phyloP scores from a whole-genome alignment of 2,797 vertebrate species.

The Jordanella pulchra region DNA sequence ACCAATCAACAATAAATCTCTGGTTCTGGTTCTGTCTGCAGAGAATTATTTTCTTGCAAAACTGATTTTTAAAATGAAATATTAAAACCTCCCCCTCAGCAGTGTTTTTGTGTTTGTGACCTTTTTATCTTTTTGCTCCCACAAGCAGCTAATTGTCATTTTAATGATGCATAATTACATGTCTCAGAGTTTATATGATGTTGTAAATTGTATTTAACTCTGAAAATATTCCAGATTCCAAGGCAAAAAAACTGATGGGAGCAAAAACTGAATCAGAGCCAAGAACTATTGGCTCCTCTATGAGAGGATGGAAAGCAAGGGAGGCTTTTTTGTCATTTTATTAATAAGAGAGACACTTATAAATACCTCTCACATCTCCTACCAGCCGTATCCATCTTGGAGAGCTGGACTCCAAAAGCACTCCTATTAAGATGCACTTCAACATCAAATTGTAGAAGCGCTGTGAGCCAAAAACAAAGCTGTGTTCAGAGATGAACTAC shows the following conservation, averaged over 20 bases:
- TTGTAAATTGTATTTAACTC: background rate
- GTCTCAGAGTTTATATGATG: background rate
- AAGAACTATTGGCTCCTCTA: background rate
- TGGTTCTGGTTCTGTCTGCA: background rate
- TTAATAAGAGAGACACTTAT: background rate
- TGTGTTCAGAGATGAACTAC: background rate
- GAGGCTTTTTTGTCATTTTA: constrained; percentile 10
- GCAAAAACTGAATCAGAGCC: background rate
- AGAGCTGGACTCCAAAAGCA: background rate
- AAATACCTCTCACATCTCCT: background rate
- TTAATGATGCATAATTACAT: background rate
- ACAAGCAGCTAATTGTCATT: background rate
- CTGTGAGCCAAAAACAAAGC: constrained; percentile 10
- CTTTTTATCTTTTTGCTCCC: background rate
- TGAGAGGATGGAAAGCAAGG: background rate
- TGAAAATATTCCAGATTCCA: background rate
- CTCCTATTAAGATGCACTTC: constrained; percentile 13
- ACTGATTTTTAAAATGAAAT: background rate
- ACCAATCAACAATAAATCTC: background rate
- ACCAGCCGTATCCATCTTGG: background rate
- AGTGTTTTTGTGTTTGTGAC: background rate
- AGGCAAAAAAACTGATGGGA: no score
- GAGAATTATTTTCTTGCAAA: background rate
- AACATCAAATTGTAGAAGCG: constrained; percentile 18
- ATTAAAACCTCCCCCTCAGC: background rate